Conservation (phyloP, 2,797 vertebrate genomes). For the Naso thynnoides region DNA sequence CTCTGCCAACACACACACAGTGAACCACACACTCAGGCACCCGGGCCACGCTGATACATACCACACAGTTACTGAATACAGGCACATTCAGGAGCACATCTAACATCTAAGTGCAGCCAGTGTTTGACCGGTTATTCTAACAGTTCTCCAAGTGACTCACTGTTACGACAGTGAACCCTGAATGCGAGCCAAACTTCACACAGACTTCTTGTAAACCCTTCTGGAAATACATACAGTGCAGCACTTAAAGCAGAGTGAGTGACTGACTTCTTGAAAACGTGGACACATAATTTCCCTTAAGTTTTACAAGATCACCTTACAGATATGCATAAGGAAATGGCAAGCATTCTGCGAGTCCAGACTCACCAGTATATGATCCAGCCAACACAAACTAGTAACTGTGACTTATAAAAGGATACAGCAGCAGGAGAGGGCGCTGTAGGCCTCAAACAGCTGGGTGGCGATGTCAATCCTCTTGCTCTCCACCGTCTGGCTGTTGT, state of each 20-base stretch:
- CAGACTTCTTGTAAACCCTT: conserved; percentile 58
- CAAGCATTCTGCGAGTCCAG: no score
- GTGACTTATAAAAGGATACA: conserved; percentile 92
- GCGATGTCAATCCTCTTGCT: conserved; percentile 95
- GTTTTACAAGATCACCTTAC: background rate
- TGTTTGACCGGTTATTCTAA: conserved; percentile 15
- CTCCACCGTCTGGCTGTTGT: conserved; percentile 95
- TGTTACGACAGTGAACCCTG: conserved; percentile 36
- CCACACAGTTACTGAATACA: conserved; percentile 27
- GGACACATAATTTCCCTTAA: background rate
- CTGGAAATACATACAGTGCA: conserved; percentile 38
- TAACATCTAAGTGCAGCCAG: conserved; percentile 2
- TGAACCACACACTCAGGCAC: conserved; percentile 57
- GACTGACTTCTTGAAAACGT: conserved; percentile 14
- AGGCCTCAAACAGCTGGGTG: conserved; percentile 97
- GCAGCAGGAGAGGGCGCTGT: conserved; percentile 98
- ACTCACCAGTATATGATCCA: no score
- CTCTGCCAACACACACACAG: conserved; percentile 74
- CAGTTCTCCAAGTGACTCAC: conserved; percentile 56
- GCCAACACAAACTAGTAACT: background rate
- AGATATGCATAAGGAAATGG: background rate
- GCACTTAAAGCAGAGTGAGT: conserved; percentile 6
- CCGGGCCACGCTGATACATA: conserved; percentile 48
- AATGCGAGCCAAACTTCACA: conserved; percentile 44
- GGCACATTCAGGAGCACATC: conserved; percentile 31